Conservation (phyloP, 2,888 invertebrate species). For the Drosophila recens region DNA sequence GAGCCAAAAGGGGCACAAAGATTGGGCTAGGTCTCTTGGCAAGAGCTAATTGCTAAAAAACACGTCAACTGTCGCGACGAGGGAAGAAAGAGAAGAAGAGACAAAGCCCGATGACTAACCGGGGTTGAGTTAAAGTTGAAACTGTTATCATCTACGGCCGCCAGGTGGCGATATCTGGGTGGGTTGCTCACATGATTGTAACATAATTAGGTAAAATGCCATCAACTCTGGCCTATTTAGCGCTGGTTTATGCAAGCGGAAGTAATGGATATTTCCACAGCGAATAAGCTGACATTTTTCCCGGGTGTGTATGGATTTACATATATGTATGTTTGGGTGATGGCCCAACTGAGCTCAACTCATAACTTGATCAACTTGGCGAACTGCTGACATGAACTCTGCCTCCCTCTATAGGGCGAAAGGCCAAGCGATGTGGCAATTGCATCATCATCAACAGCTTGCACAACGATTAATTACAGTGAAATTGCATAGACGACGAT, state of each 20-base stretch:
- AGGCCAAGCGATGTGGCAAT: slow-evolving; percentile 37
- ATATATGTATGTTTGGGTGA: not conserved
- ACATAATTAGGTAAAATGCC: slow-evolving; percentile 73
- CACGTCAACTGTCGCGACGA: slow-evolving; percentile 58
- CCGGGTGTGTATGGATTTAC: not conserved
- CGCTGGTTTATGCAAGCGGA: slow-evolving; percentile 58
- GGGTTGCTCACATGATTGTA: slow-evolving; percentile 53
- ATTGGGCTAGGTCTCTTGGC: slow-evolving; percentile 50
- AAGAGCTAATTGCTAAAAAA: slow-evolving; percentile 63
- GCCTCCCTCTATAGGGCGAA: slow-evolving; percentile 5
- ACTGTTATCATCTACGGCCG: slow-evolving; percentile 22
- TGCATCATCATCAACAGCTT: slow-evolving; percentile 55
- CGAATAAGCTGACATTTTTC: slow-evolving; percentile 4
- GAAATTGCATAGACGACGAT: slow-evolving; percentile 43
- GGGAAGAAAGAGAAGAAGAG: slow-evolving; percentile 2
- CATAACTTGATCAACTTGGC: slow-evolving; percentile 39
- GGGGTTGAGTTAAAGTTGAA: slow-evolving; percentile 13
- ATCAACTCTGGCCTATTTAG: slow-evolving; percentile 67
- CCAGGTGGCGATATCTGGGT: slow-evolving; percentile 33
- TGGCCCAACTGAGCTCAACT: not conserved
- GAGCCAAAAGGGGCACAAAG: slow-evolving; percentile 10
- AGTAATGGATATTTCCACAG: slow-evolving; percentile 49
- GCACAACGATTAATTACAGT: slow-evolving; percentile 59
- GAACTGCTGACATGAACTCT: slow-evolving; percentile 41
- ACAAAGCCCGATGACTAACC: slow-evolving; percentile 52